Evolutionary conservation across 2,888 invertebrate genomes (phyloP).

Genomic region (Nowickia ferox): DNA sequence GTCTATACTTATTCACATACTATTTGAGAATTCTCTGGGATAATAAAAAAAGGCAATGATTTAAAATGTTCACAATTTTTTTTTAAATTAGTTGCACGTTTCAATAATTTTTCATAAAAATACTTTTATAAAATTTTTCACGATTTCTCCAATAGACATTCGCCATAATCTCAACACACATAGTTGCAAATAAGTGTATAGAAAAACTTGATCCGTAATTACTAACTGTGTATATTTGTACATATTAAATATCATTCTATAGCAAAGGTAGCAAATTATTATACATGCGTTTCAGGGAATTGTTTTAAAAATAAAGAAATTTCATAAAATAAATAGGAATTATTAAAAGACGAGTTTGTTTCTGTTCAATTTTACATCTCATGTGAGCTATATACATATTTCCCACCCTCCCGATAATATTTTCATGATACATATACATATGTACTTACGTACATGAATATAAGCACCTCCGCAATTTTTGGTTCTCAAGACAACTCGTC

Average conservation of each 20-base stretch:
- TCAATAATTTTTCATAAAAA: conserved; percentile 35
- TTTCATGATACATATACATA: too few species aligned
- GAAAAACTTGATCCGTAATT: too few species aligned
- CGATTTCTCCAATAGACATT: conserved; percentile 61
- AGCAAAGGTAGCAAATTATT: too few species aligned
- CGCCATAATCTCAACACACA: conserved; percentile 10
- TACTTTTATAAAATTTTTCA: conserved; percentile 46
- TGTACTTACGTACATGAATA: not conserved
- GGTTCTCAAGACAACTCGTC: not conserved
- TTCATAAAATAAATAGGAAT: too few species aligned
- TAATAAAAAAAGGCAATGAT: conserved; percentile 1
- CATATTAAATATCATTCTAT: too few species aligned
- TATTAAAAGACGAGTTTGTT: too few species aligned
- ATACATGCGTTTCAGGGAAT: too few species aligned
- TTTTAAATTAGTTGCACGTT: conserved; percentile 47
- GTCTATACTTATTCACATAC: not conserved
- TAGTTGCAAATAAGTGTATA: conserved; percentile 32
- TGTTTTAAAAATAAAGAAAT: too few species aligned
- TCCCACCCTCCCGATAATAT: too few species aligned
- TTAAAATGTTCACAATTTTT: conserved; percentile 35
- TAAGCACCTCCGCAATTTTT: not conserved
- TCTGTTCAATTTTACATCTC: too few species aligned
- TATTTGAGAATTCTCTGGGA: not conserved
- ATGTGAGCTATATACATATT: too few species aligned
- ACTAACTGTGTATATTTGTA: too few species aligned